phyloP scores from a whole-genome alignment of 2,113 vertebrate genomes.

The Platichthys stellatus region DNA sequence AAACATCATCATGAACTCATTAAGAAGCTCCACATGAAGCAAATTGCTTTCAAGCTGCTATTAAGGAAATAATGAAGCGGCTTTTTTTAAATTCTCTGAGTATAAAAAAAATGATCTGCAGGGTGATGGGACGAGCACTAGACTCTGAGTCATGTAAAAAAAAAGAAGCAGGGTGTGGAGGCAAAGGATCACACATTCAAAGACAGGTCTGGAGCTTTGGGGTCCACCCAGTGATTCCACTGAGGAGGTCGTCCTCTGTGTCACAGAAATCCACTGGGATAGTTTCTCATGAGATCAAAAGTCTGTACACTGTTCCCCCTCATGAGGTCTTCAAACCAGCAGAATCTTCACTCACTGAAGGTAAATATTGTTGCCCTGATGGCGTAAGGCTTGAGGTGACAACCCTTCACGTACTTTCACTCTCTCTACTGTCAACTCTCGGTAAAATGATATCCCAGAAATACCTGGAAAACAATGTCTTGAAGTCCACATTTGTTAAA shows the following conservation, averaged over 20 bases:
- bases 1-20: background rate
- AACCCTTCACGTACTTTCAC: background rate
- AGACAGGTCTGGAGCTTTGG: conserved; percentile 32
- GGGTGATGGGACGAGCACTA: background rate
- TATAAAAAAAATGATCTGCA: background rate
- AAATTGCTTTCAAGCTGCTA: background rate
- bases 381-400: background rate
- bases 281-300: background rate
- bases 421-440: background rate
- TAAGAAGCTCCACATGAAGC: background rate
- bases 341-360: background rate
- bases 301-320: background rate
- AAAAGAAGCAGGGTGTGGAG: background rate
- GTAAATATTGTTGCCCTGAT: background rate
- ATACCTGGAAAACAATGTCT: background rate
- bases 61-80: conserved; percentile 3
- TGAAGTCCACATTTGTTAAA: background rate
- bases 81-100: background rate
- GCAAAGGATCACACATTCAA: background rate
- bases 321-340: conserved; percentile 5
- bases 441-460: background rate
- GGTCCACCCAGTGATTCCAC: conserved; percentile 2
- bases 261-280: background rate
- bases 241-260: background rate
- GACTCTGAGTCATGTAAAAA: conserved; percentile 1